These are phyloP conservation scores for Albula goreensis DNA, from an alignment of 2,113 vertebrate species.

Conservation along the genomic window DNA sequence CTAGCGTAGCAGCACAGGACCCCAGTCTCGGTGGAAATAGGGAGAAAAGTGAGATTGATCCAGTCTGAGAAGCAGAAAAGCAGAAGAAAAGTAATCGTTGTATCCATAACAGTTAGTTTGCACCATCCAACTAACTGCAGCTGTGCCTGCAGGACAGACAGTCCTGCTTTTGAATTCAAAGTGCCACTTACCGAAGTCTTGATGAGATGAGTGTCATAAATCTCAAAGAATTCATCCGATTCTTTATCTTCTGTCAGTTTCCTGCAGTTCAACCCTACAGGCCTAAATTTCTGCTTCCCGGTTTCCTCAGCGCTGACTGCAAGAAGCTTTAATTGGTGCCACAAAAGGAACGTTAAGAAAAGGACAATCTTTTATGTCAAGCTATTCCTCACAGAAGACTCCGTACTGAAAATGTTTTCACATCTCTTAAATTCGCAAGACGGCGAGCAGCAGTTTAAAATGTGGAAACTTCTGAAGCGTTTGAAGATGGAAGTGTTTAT, in stretches of 20 bases:
- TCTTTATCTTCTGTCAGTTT: conserved; percentile 94
- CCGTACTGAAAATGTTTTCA: background rate
- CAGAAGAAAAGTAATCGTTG: conserved; percentile 24
- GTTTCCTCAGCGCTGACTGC: conserved; percentile 89
- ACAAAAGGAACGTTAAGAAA: conserved; percentile 68
- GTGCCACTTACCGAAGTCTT: conserved; percentile 86
- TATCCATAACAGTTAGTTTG: conserved; percentile 7
- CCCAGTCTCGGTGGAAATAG: conserved; percentile 89
- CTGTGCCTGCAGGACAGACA: background rate
- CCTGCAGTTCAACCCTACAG: conserved; percentile 88
- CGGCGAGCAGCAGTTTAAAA: conserved; percentile 19
- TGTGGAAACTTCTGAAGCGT: background rate
- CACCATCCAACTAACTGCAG: background rate
- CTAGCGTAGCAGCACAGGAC: conserved; percentile 80
- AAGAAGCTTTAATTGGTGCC: conserved; percentile 96
- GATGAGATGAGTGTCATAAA: conserved; percentile 91
- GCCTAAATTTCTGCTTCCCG: conserved; percentile 93
- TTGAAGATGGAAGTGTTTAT: background rate
- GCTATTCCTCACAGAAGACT: conserved; percentile 2
- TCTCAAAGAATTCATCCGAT: conserved; percentile 95
- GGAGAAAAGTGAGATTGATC: conserved; percentile 29
- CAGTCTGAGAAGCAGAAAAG: background rate
- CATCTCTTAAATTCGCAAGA: conserved; percentile 13
- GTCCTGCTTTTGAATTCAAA: background rate
- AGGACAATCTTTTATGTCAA: conserved; percentile 27